A percentile compares a stretch with the other conserved stretches of the same genome.
Conservation (phyloP, 2,888 invertebrate species). For the Amorpha juglandis region DNA sequence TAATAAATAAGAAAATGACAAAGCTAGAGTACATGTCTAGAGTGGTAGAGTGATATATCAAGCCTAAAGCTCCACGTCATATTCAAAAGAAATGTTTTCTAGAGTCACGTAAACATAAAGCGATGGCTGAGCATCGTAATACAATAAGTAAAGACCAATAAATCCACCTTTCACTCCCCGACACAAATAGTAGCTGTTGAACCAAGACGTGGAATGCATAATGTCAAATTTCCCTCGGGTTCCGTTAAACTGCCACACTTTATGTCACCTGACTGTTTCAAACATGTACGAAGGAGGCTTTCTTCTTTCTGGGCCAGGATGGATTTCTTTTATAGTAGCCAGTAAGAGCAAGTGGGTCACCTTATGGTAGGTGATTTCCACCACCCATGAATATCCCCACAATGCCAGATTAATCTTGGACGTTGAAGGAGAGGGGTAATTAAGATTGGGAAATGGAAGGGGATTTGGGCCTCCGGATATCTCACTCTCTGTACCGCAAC, state of each 20-base stretch:
- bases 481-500: too few species aligned
- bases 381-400: too few species aligned
- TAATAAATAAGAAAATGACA: too few species aligned
- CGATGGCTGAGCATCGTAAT: conserved; percentile 10
- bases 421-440: too few species aligned
- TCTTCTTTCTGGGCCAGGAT: background rate
- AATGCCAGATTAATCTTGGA: too few species aligned
- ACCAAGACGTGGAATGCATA: conserved; percentile 17
- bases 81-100: background rate
- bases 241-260: conserved; percentile 20
- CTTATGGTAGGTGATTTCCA: too few species aligned
- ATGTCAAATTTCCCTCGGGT: conserved; percentile 19
- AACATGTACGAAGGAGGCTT: conserved; percentile 5
- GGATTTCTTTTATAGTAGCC: background rate
- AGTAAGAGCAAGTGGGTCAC: background rate
- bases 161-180: conserved; percentile 19
- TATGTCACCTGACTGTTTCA: conserved; percentile 2
- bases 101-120: background rate
- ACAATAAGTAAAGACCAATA: conserved; percentile 6
- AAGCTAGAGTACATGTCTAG: too few species aligned
- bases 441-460: too few species aligned
- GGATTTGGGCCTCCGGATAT: too few species aligned
- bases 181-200: conserved; percentile 16
- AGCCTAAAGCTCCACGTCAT: too few species aligned
- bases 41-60: too few species aligned